Evolutionary conservation across 2,797 vertebrate species (phyloP), one percentile per base, ranked within the genome.

Genomic region (Microctenopoma lineatum): DNA sequence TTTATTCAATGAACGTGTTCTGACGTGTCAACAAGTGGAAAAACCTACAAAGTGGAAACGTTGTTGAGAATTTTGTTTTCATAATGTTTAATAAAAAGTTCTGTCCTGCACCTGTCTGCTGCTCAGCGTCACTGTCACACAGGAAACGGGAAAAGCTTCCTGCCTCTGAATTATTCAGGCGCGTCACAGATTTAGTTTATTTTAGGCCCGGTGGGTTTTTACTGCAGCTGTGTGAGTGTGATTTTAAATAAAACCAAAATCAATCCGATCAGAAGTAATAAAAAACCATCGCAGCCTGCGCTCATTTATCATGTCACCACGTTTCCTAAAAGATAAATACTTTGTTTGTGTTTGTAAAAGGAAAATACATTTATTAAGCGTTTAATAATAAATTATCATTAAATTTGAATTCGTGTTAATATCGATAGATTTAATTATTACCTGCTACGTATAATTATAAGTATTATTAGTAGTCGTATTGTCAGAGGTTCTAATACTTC

Each of bases 51-150:
- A 91, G 90, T 92, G 90, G 92, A 94, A 89, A 32, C 90, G 90
- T 93, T 93, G 92, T 92, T 90, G 88, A 91, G 87, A 92, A 87
- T 91, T 85, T 92, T 94, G 90, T 94, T 94, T 95, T 95, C 91
- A 92, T 93, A 94, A 94, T 92, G 93, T 95, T 94, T 94, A 94
- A 95, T 95, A 94, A 95, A 95, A 94, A 95, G 83, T 92, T 91
- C 85, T 94, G 92, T 92, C 91, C 29, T 32, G 29, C 29, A 32
- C 29, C 29, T 32, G 29, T 32, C 55, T 32, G 64, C 64, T 14
- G 81, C 73, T 29, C 27, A 2, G 5, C 48, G 8, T 79, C 74
- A 34, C 73, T 84, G 7, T 39, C 21, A 1, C 11, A 51, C 21
- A 1, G n/a, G 14, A 21, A 21, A 38, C 15, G 38, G 60, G 27